Evolutionary conservation across 2,888 invertebrate species (phyloP), one percentile per base, ranked within the genome.

Genomic region (Noctua fimbriata): DNA sequence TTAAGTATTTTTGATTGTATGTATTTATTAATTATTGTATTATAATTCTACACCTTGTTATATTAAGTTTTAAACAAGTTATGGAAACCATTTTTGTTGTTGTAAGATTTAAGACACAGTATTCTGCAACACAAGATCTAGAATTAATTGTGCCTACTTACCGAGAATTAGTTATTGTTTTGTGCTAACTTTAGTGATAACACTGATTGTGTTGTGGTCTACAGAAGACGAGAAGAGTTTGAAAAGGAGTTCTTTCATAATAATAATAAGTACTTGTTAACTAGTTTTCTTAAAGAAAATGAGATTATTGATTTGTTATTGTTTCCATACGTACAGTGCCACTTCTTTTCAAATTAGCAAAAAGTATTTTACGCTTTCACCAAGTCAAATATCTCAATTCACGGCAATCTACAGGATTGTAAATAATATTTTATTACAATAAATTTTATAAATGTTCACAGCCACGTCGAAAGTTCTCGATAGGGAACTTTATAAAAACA

Each of bases 381-480:
- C 47, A 67, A 71, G 49, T 66, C 63, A 69, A 76, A 77, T 67
- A 60, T 87, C 73, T 77, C 28, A 79, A 71, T 63, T 79, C 76
- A 79, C 84, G 80, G 75, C 78, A 69, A 65, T 78, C 69, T 87
- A 73, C 87, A 81, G 75, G 69, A 84, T 73, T 89, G 81, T 85
- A 86, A 81, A 89, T 89, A 89, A 84, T 89, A 81, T 88, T 89
- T 90, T 90, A 91, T 92, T 92, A 89, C 88, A 92, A 93, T 92
- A 94, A 94, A 94, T 93, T 93, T 96, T 95, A 94, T 92, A 92
- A 94, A 96, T 97, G 97, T 97, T 96, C 96, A 97, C 97, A 97
- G 97, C 96, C 94, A 94, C 95, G 95, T 94, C 95, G 94, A 94
- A 92, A 90, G 94, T 94, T 95, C 94, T 94, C 93, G 86, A 91